These are phyloP conservation scores for Lipophrys pholis DNA, from an alignment of 2,113 vertebrate species.

Conservation along the genomic window DNA sequence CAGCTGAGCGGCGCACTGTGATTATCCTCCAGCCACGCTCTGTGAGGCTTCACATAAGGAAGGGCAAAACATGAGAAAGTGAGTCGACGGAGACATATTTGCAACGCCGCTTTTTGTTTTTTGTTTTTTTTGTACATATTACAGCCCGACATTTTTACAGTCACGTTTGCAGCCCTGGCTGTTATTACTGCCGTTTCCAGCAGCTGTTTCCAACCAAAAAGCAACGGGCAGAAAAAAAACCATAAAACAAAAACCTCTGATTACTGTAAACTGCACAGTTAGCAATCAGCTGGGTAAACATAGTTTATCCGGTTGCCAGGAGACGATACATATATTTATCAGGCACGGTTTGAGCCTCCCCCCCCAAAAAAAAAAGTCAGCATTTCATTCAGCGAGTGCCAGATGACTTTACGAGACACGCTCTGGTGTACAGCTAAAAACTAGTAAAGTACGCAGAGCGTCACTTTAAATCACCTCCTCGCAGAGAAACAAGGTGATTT, in stretches of 20 bases:
- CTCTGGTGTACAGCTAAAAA: too few species aligned
- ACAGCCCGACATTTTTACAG: background rate
- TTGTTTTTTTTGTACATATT: background rate
- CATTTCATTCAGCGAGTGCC: background rate
- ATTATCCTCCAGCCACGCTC: too few species aligned
- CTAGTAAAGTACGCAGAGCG: too few species aligned
- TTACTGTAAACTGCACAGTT: background rate
- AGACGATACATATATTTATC: background rate
- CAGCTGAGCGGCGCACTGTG: too few species aligned
- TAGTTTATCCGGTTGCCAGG: background rate
- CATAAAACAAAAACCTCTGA: background rate
- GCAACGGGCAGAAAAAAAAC: too few species aligned
- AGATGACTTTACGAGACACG: too few species aligned
- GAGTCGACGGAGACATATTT: background rate
- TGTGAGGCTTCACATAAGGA: too few species aligned
- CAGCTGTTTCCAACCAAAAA: background rate
- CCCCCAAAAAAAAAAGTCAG: background rate
- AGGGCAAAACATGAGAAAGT: too few species aligned
- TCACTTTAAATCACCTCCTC: too few species aligned
- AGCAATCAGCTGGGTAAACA: background rate
- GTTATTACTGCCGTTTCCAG: background rate
- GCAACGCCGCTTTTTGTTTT: background rate
- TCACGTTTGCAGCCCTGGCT: background rate
- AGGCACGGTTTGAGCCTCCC: background rate
- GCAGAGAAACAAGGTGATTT: too few species aligned